phyloP scores from a whole-genome alignment of 37 sponge, comb jelly and placozoan species.

The Chondrosia reniformis region DNA sequence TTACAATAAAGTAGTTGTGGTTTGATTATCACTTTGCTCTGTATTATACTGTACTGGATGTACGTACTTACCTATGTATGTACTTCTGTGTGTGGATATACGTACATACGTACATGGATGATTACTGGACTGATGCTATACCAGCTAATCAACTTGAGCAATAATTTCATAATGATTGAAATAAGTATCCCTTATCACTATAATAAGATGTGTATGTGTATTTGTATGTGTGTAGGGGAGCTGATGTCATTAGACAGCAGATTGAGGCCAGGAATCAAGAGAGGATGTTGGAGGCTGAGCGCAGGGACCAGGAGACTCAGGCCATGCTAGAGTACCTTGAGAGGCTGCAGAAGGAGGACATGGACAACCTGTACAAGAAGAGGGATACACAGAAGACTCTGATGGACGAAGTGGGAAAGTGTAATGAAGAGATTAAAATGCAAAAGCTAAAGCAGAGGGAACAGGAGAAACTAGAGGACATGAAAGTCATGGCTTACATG shows the following conservation, averaged over 20 bases:
- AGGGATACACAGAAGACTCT: conserved; percentile 66
- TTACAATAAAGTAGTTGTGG: no score
- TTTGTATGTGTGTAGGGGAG: conserved; percentile 70
- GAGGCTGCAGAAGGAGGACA: conserved; percentile 84
- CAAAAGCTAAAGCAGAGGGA: conserved; percentile 73
- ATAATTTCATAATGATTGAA: no score
- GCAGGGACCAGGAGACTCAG: conserved; percentile 92
- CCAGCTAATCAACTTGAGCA: no score
- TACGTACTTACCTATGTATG: conserved; percentile 8
- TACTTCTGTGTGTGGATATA: background rate
- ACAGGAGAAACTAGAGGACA: conserved; percentile 85
- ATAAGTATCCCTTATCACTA: no score
- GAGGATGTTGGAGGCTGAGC: conserved; percentile 85
- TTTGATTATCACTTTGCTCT: no score
- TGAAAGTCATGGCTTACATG: conserved; percentile 86
- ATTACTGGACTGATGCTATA: no score
- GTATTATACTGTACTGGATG: no score
- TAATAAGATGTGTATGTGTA: no score
- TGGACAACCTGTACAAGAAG: conserved; percentile 81
- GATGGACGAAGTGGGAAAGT: conserved; percentile 92
- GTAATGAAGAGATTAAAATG: conserved; percentile 76
- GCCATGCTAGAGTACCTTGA: conserved; percentile 82
- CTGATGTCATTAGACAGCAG: conserved; percentile 87
- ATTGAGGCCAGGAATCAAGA: conserved; percentile 85
- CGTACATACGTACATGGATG: background rate